A percentile compares a stretch with the other conserved stretches of the same genome.
These are phyloP conservation scores for Galerucella calmariensis DNA, from an alignment of 2,888 invertebrate genomes.

Conservation along the genomic window DNA sequence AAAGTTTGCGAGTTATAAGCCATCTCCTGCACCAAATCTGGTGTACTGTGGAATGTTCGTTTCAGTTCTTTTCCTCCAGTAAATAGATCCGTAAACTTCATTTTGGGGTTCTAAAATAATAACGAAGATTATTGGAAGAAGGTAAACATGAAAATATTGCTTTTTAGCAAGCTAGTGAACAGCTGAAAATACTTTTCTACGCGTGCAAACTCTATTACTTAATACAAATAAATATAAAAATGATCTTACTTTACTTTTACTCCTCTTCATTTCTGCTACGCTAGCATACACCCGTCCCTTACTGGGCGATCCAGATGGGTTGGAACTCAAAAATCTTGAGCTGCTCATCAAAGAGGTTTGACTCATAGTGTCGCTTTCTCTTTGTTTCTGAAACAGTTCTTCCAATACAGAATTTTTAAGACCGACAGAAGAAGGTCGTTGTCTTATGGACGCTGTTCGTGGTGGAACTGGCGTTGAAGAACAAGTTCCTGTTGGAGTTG, in stretches of 20 bases:
- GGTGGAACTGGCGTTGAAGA: slow-evolving; percentile 74
- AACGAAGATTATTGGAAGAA: not conserved
- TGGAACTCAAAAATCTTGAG: slow-evolving; percentile 68
- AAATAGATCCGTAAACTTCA: slow-evolving; percentile 66
- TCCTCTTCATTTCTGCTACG: slow-evolving; percentile 94
- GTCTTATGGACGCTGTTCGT: slow-evolving; percentile 91
- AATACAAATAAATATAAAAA: too few species aligned
- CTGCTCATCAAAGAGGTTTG: slow-evolving; percentile 61
- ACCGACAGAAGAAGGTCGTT: slow-evolving; percentile 86
- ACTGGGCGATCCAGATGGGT: slow-evolving; percentile 74
- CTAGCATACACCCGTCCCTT: slow-evolving; percentile 85
- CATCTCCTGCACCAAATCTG: slow-evolving; percentile 75
- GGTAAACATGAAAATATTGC: not conserved
- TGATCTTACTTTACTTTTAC: slow-evolving; percentile 74
- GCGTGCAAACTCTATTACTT: too few species aligned
- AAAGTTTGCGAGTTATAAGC: slow-evolving; percentile 46
- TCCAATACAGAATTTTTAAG: slow-evolving; percentile 93
- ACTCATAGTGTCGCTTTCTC: slow-evolving; percentile 65
- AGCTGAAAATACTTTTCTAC: too few species aligned
- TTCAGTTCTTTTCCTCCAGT: slow-evolving; percentile 71
- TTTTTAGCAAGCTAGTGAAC: too few species aligned
- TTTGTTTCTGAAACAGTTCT: slow-evolving; percentile 91
- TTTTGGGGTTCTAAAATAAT: slow-evolving; percentile 66
- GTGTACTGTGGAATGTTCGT: slow-evolving; percentile 90
- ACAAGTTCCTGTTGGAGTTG: slow-evolving; percentile 65